Conservation (phyloP, 2,888 invertebrate species). For the Drosophila anomelani region DNA sequence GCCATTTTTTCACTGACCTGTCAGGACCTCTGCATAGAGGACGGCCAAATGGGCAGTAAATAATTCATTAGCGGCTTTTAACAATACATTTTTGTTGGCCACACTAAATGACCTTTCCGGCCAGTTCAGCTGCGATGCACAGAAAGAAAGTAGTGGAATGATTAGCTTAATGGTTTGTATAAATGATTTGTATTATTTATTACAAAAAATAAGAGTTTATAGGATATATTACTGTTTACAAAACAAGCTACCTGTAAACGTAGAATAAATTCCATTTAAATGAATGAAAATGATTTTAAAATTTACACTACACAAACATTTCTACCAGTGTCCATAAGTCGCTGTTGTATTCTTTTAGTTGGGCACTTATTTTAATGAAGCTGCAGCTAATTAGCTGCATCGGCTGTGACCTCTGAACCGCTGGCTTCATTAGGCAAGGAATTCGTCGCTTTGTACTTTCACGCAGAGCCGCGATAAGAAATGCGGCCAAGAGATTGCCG, state of each 20-base stretch:
- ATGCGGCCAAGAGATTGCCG: slow-evolving; percentile 21
- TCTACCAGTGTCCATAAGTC: slow-evolving; percentile 11
- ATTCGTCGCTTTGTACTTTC: slow-evolving; percentile 42
- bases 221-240: background rate
- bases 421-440: slow-evolving; percentile 66
- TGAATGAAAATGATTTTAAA: no score
- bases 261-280: no score
- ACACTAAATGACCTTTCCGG: slow-evolving; percentile 41
- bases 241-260: no score
- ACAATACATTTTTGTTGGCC: slow-evolving; percentile 75
- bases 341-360: slow-evolving; percentile 31
- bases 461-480: slow-evolving; percentile 55
- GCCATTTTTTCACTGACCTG: slow-evolving; percentile 26
- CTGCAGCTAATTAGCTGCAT: slow-evolving; percentile 70
- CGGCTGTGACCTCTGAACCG: slow-evolving; percentile 72
- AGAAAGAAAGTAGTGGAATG: background rate
- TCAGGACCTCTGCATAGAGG: slow-evolving; percentile 41
- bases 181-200: background rate
- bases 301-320: background rate
- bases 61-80: slow-evolving; percentile 82
- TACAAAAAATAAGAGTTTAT: background rate
- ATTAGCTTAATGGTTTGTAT: no score
- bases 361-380: slow-evolving; percentile 75
- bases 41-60: slow-evolving; percentile 72
- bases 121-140: background rate